These are phyloP conservation scores for Reticulitermes speratus DNA, from an alignment of 1,140 invertebrate genomes.

Conservation along the genomic window DNA sequence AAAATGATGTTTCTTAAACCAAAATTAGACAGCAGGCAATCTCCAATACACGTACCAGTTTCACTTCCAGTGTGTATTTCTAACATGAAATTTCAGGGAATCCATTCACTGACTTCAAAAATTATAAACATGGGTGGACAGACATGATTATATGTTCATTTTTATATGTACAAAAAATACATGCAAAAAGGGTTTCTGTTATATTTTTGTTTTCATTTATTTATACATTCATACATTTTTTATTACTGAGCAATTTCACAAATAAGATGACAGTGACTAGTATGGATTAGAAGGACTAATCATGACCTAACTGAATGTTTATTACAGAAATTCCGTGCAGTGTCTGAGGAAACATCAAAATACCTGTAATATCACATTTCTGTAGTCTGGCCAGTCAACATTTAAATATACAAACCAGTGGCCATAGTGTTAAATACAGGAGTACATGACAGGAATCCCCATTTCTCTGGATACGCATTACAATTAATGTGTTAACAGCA, in stretches of 20 bases:
- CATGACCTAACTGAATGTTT: neutral
- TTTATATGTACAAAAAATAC: too few species aligned
- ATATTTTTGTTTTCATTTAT: neutral
- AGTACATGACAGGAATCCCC: too few species aligned
- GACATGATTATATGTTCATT: too few species aligned
- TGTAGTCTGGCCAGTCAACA: neutral
- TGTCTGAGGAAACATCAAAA: neutral
- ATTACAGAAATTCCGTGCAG: neutral
- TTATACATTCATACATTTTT: neutral
- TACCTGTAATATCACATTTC: neutral
- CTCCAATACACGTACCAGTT: too few species aligned
- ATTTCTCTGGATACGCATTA: neutral
- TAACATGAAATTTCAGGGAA: too few species aligned
- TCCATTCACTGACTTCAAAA: too few species aligned
- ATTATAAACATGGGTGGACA: too few species aligned
- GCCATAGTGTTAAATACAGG: neutral
- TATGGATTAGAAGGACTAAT: neutral
- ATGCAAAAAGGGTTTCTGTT: too few species aligned
- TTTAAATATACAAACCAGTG: neutral
- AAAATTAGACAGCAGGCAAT: too few species aligned
- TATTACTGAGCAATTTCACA: neutral
- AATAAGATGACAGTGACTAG: neutral
- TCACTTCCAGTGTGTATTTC: too few species aligned
- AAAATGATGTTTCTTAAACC: too few species aligned
- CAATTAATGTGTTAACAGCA: too few species aligned